Conservation (phyloP, 2,888 invertebrate species). For the Sabellastarte sp. region DNA sequence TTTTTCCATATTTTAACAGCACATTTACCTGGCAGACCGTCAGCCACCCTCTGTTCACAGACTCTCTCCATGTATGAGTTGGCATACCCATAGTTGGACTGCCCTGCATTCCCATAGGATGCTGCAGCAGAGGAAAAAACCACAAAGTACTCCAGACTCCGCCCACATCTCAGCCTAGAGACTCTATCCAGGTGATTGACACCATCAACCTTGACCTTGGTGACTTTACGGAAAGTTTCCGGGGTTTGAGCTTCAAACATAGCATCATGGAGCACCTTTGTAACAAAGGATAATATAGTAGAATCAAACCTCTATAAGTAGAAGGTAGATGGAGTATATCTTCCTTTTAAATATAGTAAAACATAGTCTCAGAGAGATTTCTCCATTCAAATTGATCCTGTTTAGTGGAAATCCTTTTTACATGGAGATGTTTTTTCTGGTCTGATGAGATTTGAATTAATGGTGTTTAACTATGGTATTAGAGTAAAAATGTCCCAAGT, state of each 20-base stretch:
- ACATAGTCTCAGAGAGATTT: too few species aligned
- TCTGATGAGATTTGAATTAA: too few species aligned
- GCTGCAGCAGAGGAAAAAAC: slow-evolving; percentile 1
- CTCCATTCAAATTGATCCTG: too few species aligned
- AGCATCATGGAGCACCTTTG: slow-evolving; percentile 69
- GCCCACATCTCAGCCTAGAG: slow-evolving; percentile 46
- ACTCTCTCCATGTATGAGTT: slow-evolving; percentile 11
- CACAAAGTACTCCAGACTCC: background rate
- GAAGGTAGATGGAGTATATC: too few species aligned
- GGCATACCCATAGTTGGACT: slow-evolving; percentile 10
- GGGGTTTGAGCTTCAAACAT: slow-evolving; percentile 79
- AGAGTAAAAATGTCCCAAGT: too few species aligned
- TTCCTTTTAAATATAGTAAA: too few species aligned
- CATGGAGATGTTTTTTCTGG: too few species aligned
- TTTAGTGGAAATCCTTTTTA: too few species aligned
- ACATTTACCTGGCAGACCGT: slow-evolving; percentile 73
- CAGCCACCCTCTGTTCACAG: slow-evolving; percentile 57
- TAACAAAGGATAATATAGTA: too few species aligned
- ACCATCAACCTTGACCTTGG: slow-evolving; percentile 76
- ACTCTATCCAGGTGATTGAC: background rate
- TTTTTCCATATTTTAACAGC: too few species aligned
- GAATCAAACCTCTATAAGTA: too few species aligned
- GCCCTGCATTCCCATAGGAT: slow-evolving; percentile 7
- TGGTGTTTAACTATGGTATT: too few species aligned
- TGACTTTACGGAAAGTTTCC: slow-evolving; percentile 73